phyloP scores from a whole-genome alignment of 2,888 invertebrate genomes.

The Drosophila flavopinicola region DNA sequence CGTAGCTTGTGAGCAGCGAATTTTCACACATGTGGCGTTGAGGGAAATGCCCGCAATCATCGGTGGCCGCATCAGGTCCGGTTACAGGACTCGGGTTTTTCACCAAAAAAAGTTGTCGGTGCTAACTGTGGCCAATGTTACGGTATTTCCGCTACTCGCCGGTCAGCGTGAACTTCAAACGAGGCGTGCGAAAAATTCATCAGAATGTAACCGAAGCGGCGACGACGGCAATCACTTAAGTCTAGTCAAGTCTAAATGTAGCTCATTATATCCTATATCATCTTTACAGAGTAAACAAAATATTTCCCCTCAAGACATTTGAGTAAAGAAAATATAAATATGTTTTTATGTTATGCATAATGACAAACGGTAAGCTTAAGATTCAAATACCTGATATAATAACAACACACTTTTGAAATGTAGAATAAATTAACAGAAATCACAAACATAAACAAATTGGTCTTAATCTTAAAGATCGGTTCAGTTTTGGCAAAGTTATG shows the following conservation, averaged over 20 bases:
- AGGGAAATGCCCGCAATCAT: constrained; percentile 51
- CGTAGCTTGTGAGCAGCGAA: constrained; percentile 52
- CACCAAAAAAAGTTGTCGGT: constrained; percentile 35
- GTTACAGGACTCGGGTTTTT: constrained; percentile 56
- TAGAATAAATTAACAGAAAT: no score
- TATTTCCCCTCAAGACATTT: no score
- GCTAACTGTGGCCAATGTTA: constrained; percentile 53
- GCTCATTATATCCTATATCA: background rate
- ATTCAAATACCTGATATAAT: no score
- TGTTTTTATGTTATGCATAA: no score
- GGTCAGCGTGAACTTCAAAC: constrained; percentile 65
- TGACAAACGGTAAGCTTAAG: no score
- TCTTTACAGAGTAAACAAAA: constrained; percentile 2
- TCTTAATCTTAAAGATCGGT: no score
- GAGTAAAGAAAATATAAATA: no score
- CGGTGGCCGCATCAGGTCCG: constrained; percentile 52
- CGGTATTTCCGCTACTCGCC: constrained; percentile 65
- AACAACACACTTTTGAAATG: no score
- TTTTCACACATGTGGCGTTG: constrained; percentile 68
- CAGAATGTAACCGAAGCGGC: constrained; percentile 63
- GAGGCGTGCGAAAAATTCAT: constrained; percentile 68
- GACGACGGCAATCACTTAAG: constrained; percentile 40
- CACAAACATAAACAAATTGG: no score
- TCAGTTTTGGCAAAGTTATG: no score
- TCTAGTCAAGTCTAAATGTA: background rate